Percentiles rank a stretch among this genome's conserved stretches.
Evolutionary conservation across 2,113 vertebrate genomes (phyloP).

Genomic region (Chaetodon trifascialis): DNA sequence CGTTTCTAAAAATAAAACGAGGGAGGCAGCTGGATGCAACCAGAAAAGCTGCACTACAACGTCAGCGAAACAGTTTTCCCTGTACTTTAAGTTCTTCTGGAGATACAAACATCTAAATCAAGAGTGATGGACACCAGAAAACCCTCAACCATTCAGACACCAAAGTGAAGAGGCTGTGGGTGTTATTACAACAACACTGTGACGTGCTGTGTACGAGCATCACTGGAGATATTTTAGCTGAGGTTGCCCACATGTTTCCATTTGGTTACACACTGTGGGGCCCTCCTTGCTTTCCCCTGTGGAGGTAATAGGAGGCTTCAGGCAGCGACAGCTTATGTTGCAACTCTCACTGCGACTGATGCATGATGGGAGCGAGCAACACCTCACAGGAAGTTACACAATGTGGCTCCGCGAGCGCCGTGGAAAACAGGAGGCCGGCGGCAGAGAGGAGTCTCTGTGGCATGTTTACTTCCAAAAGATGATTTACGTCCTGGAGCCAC

Average conservation of each 20-base stretch:
- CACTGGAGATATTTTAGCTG: slow-evolving; percentile 2
- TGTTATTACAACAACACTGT: neutral
- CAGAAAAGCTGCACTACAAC: neutral
- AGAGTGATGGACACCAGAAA: neutral
- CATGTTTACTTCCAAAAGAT: slow-evolving; percentile 42
- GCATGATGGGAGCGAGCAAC: slow-evolving; percentile 46
- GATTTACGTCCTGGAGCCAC: slow-evolving; percentile 24
- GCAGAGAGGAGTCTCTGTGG: slow-evolving; percentile 29
- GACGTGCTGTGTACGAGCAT: neutral
- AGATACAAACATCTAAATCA: neutral
- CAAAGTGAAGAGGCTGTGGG: neutral
- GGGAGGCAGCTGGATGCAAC: neutral
- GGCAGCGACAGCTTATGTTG: slow-evolving; percentile 35
- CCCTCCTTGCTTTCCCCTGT: slow-evolving; percentile 11
- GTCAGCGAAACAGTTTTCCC: neutral
- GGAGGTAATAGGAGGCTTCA: slow-evolving; percentile 33
- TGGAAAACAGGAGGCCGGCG: slow-evolving; percentile 40
- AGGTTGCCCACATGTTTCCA: slow-evolving; percentile 39
- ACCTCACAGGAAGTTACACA: slow-evolving; percentile 57
- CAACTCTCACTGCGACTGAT: slow-evolving; percentile 6
- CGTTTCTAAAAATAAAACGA: slow-evolving; percentile 56
- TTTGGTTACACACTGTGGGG: slow-evolving; percentile 13
- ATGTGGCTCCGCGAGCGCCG: neutral
- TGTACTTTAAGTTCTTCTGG: no score
- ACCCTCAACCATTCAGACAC: neutral